Base-by-base conservation (phyloP, 1,140 invertebrate species). In the Dryas iulia region DNA sequence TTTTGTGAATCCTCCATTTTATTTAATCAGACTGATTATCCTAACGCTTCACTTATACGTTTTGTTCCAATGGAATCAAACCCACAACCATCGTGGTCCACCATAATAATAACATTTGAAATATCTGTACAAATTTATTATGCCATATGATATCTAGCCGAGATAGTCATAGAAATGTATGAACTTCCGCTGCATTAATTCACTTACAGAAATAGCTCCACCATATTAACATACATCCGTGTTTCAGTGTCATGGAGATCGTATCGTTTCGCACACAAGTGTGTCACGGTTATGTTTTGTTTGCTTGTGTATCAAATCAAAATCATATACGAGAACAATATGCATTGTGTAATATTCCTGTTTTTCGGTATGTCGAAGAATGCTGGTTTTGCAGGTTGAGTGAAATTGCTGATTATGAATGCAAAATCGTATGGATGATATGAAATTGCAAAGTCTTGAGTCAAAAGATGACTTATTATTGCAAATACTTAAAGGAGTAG, bases 211-310 rank as follows among this genome's bases (percentile, higher is more conserved):
- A 62, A 56, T 30, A 56, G 47, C 39, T 62, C 56, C 58, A 73
- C 47, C 58, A 69, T 69, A 64, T 69, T 69, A 72, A 62, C 28
- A 30, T 57, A 65, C 52, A 30, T 72, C 71, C 66, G 71, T 33
- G 66, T 21, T 66, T 67, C 59, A 62, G 57, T 62, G 59, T 66
- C 64, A 63, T 35, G 33, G 35, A 58, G 66, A 68, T 72, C 57
- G 10, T 69, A 72, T 72, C 71, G 30, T 60, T 59, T 68, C 25
- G 60, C 31, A 59, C 57, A 56, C 60, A 72, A 68, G 28, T 72
- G 31, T 72, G 71, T 60, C 71, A 72, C 53, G 71, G 66, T 26
- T 59, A 56, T 64, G 65, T 61, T 65, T 61, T 64, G 56, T 47
- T 47, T 21, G 39, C 18, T 47, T 47, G 39, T 59, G 35, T 60